Evolutionary conservation across 2,888 invertebrate species (phyloP), one percentile per base, ranked within the genome.

Genomic region (Drosophila sordidula): DNA sequence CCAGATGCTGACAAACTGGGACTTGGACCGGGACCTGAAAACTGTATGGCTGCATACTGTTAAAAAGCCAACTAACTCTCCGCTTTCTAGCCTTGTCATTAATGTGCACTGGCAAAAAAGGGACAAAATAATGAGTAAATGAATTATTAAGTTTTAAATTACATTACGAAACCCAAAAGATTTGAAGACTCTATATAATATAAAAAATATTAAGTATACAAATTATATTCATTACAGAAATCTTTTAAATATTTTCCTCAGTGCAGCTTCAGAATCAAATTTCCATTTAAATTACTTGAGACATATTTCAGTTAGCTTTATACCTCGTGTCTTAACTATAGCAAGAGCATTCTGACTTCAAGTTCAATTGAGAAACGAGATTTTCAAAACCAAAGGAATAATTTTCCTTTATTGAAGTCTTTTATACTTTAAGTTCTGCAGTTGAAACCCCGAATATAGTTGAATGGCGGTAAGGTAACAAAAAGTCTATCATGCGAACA

Each of bases 31-130:
- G 58, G 38, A 44, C 42, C 45, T 59, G 58, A 62, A 70, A 70
- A 63, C 54, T 70, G 67, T 70, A 49, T 54, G 44, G 42, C 58
- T 62, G 68, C 61, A 51, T 62, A 54, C 62, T 82, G 51, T 38
- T 51, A 57, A 52, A 66, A 55, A 45, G 44, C 29, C 41, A 72
- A 56, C 47, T 42, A 61, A 16, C 68, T 67, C 58, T 56, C 32
- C 22, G 46, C 56, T 62, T 59, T 70, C 52, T 45, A 47, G 36
- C 36, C 59, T 32, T 55, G 22, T 52, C 39, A 47, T 51, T 58
- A 46, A 25, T 6, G n/a, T 62, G 63, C 78, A 75, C 68, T 66
- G 11, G 12, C 4, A 51, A 29, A 59, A 65, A 34, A 29, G 14
- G 5, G 4, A 9, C 12, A 38, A 14, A 8, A 11, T 12, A 14